Percentiles rank a stretch among this genome's conserved stretches.
phyloP scores from a whole-genome alignment of 2,888 invertebrate genomes.

The Tupiocoris notatus region DNA sequence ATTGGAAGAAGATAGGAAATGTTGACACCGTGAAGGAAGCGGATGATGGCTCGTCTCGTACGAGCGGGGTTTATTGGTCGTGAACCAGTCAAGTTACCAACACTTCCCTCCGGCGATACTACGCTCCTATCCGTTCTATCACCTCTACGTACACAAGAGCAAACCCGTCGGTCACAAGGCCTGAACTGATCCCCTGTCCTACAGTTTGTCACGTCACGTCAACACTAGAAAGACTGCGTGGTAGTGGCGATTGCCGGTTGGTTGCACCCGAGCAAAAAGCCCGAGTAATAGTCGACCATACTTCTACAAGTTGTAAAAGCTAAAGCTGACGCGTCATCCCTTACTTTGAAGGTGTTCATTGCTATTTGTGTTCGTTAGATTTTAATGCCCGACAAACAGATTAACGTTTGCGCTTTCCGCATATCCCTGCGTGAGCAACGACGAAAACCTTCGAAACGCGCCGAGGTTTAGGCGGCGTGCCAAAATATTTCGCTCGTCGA shows the following conservation, averaged over 20 bases:
- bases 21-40: not conserved
- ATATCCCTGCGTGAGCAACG: not conserved
- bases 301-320: not conserved
- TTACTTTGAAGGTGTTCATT: not conserved
- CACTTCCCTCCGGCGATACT: not conserved
- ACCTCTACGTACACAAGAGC: not conserved
- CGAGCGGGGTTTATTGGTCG: not conserved
- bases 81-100: not conserved
- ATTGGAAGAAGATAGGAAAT: not conserved
- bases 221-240: not conserved
- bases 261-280: too few species aligned
- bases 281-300: not conserved
- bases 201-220: not conserved
- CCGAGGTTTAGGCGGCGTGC: not conserved
- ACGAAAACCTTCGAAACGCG: not conserved
- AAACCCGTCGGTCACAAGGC: not conserved
- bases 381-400: not conserved
- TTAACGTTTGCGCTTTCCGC: not conserved
- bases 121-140: not conserved
- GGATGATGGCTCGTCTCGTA: not conserved
- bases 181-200: not conserved
- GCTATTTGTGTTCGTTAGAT: not conserved
- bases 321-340: not conserved
- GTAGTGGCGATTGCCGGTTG: not conserved
- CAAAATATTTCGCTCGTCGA: not conserved